Percentiles rank a stretch among this genome's conserved stretches.
phyloP scores from a whole-genome alignment of 2,797 vertebrate genomes.

The Triplophysa bombifrons region DNA sequence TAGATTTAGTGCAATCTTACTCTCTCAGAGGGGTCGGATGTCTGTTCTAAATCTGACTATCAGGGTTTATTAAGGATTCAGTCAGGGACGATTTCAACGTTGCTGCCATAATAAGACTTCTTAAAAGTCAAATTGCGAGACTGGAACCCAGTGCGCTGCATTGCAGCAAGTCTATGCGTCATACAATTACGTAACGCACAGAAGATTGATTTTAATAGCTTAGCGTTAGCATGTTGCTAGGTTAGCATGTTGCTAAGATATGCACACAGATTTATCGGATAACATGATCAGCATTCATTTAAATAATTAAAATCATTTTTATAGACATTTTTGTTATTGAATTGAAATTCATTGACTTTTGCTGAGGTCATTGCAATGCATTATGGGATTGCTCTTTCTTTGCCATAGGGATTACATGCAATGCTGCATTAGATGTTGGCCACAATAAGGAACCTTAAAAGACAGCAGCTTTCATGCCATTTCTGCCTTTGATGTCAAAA shows the following conservation, averaged over 20 bases:
- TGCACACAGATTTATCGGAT: background rate
- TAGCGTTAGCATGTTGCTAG: background rate
- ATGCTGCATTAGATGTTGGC: background rate
- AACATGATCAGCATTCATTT: background rate
- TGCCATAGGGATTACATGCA: too few relatives aligned
- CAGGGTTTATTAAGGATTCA: background rate
- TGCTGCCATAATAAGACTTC: background rate
- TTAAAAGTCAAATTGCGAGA: background rate
- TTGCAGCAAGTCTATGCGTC: too few relatives aligned
- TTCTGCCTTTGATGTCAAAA: background rate
- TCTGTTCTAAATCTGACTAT: background rate
- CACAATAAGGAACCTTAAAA: background rate
- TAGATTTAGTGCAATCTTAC: slow-evolving; percentile 30
- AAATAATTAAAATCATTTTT: background rate
- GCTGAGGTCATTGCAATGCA: background rate
- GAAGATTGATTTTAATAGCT: background rate
- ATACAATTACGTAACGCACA: too few relatives aligned
- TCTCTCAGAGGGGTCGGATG: background rate
- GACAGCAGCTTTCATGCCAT: background rate
- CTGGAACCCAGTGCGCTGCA: too few relatives aligned
- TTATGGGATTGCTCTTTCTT: too few relatives aligned
- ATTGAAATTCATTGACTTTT: background rate
- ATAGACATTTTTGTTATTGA: too few relatives aligned
- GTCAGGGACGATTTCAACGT: background rate
- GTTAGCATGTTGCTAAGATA: background rate